Conservation (phyloP, 92 coral and sea anemone genomes). For the Virgularia gustaviana region DNA sequence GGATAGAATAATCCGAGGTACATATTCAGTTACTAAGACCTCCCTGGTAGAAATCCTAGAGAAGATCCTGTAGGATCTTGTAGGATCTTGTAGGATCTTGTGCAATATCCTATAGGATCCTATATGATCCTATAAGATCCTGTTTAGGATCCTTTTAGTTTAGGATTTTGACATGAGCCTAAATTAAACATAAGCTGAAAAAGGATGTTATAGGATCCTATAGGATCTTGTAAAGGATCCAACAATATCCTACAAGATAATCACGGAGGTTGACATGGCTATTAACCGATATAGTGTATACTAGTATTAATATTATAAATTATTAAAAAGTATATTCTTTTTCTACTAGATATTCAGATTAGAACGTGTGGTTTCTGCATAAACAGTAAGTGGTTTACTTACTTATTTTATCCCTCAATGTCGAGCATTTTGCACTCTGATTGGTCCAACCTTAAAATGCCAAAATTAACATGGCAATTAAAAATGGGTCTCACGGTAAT, state of each 20-base stretch:
- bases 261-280: background rate
- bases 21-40: background rate
- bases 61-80: too few relatives aligned
- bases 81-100: too few relatives aligned
- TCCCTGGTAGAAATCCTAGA: too few relatives aligned
- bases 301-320: background rate
- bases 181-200: too few relatives aligned
- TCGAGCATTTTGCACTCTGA: background rate
- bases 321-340: too few relatives aligned
- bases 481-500: too few relatives aligned
- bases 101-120: too few relatives aligned
- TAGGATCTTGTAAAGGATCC: background rate
- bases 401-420: background rate
- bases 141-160: too few relatives aligned
- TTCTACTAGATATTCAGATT: constrained; percentile 5
- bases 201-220: too few relatives aligned
- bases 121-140: too few relatives aligned
- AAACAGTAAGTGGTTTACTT: background rate
- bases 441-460: background rate
- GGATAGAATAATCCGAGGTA: constrained; percentile 19
- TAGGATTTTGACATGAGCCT: background rate
- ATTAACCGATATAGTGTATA: background rate
- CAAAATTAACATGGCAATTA: too few relatives aligned
- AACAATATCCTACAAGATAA: background rate
- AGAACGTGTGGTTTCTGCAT: constrained; percentile 25